A percentile compares a stretch with the other conserved stretches of the same genome.
phyloP scores from a whole-genome alignment of 2,113 vertebrate genomes.

The Tetrao urogallus region DNA sequence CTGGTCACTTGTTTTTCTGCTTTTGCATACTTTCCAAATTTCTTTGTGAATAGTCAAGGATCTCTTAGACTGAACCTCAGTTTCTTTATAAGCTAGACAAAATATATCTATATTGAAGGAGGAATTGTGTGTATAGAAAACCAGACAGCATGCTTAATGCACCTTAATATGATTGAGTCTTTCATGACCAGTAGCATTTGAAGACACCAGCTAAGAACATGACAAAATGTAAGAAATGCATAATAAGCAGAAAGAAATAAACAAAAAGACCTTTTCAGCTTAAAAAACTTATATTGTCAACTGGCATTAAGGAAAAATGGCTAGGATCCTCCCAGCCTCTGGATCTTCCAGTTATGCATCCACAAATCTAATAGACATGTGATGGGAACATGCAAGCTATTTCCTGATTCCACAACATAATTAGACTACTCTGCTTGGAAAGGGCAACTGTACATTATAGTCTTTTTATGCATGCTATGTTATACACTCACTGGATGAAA shows the following conservation, averaged over 20 bases:
- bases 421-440: background rate
- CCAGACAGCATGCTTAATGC: background rate
- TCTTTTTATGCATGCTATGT: background rate
- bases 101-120: background rate
- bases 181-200: background rate
- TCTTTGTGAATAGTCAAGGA: background rate
- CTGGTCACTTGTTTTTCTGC: background rate
- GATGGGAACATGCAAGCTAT: background rate
- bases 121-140: background rate
- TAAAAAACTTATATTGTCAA: background rate
- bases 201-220: background rate
- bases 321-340: background rate
- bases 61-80: background rate
- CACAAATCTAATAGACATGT: background rate
- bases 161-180: background rate
- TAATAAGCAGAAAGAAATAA: background rate
- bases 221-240: background rate
- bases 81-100: background rate
- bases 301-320: background rate
- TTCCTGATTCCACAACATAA: background rate
- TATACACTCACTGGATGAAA: background rate
- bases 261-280: background rate
- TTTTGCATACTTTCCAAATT: background rate
- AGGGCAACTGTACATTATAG: background rate
- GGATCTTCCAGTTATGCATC: background rate